Base-by-base conservation (phyloP, 2,797 vertebrate species). In the Amniataba percoides region DNA sequence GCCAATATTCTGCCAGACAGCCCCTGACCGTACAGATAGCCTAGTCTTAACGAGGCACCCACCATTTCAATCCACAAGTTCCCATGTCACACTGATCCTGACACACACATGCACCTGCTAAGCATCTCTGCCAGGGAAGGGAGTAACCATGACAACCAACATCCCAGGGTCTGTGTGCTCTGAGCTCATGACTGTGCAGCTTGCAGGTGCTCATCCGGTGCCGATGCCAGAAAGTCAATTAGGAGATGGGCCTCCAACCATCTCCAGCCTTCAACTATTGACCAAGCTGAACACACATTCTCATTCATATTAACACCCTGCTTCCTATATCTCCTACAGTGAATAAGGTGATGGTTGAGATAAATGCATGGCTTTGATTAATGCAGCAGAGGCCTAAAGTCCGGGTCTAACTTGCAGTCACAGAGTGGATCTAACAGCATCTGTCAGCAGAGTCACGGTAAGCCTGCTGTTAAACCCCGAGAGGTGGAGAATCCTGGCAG, bases 191-290 rank as follows among this genome's bases (percentile, higher is more conserved):
- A 94, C 90, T 93, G 91, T 90, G 93, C 93, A 91, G 92, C 93
- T 94, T 90, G 93, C 92, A 94, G 94, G 94, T 94, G 93, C 91
- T 93, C 93, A 93, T 94, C 94, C 93, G 93, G 92, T 89, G 88
- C 74, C 36, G 82, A 90, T 89, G 94, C 92, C 93, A 94, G 92
- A 92, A 90, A 93, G 93, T 93, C 91, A 92, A 93, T 94, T 92
- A 93, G 93, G 87, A 92, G 92, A 93, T 87, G 89, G 86, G 89
- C 85, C 85, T 88, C 80, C 82, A 87, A 93, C 84, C 87, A 90
- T 91, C 84, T 88, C 88, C 77, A 90, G 90, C 87, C 80, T 80
- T 88, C 83, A 85, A 89, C 92, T 83, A 92, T 92, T 94, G 91
- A 93, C 89, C 89, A 73, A 84, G 84, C 83, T 80, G 78, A 91